Conservation (phyloP, 2,113 vertebrate species). For the Athene cunicularia region DNA sequence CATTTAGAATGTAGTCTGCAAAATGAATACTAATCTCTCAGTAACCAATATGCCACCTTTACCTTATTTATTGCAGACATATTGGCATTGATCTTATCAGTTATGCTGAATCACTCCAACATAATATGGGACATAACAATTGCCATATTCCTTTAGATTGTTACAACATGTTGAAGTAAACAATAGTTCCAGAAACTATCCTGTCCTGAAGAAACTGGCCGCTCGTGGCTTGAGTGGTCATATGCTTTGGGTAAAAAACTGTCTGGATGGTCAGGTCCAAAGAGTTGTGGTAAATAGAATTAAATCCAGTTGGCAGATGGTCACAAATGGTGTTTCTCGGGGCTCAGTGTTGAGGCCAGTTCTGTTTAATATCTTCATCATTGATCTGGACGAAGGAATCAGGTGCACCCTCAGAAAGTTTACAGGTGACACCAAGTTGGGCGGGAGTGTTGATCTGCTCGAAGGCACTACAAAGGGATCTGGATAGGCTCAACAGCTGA, state of each 20-base stretch:
- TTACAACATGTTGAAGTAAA: not conserved
- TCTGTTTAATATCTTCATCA: not conserved
- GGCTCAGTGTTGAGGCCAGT: not conserved
- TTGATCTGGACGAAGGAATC: not conserved
- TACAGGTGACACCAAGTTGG: fast-evolving
- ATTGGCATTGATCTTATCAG: not conserved
- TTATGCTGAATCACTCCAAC: not conserved
- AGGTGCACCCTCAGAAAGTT: too few species aligned
- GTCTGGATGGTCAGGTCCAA: fast-evolving
- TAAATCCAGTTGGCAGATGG: fast-evolving
- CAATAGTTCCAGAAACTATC: not conserved
- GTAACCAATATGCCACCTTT: not conserved
- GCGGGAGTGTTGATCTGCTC: fast-evolving
- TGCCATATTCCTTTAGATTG: not conserved
- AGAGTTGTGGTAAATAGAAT: not conserved
- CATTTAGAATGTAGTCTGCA: slow-evolving; percentile 12
- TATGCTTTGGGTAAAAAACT: not conserved
- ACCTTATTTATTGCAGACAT: slow-evolving; percentile 5
- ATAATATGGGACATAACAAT: not conserved
- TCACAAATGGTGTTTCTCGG: too few species aligned
- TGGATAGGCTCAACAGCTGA: not conserved
- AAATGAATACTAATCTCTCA: slow-evolving; percentile 28
- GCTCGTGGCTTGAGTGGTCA: not conserved
- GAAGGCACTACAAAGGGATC: not conserved
- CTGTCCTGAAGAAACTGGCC: not conserved